Base-by-base conservation (phyloP, 1,140 invertebrate species). In the Eriocheir sinensis region DNA sequence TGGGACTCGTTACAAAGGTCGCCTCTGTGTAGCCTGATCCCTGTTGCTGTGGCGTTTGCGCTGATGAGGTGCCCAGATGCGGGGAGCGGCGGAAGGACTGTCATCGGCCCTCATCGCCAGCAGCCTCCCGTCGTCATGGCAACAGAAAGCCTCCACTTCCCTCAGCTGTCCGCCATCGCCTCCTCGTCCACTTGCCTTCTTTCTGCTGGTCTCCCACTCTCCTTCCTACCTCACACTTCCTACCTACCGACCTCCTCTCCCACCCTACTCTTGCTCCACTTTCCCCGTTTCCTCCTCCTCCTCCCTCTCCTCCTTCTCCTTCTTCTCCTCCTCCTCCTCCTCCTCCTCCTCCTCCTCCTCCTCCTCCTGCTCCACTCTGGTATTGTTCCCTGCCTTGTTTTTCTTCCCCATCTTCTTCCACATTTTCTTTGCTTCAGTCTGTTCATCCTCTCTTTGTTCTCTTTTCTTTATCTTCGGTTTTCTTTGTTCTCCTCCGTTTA, bases 81-180 rank as follows among this genome's bases (percentile, higher is more conserved):
- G 60, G n/a, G 60, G 21, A n/a, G 27, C 12, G 2, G 60, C 17
- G 60, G 60, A 72, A 72, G 60, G 27, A 72, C 60, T 72, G 60
- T 72, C 60, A n/a, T 72, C 60, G 60, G 60, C 1, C 48, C 60
- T 72, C 60, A 21, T 72, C 1, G 0, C 60, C n/a, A 21, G 60
- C 60, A 72, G 60, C 60, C 60, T 72, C 60, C 21, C 60, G 60
- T 72, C 60, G 60, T n/a, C 60, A 72, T 72, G 60, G 60, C 27
- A 72, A 72, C 60, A 72, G 60, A 72, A 72, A 72, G 60, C n/a
- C 60, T 72, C 12, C 60, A 72, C 60, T n/a, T n/a, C n/a, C 60
- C 60, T n/a, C 27, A 72, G 21, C 60, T n/a, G 60, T 72, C 4
- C 60, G 1, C 21, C 12, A 12, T n/a, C 17, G 27, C 60, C 60